Percentiles rank a stretch among this genome's conserved stretches.
Conservation (phyloP, 2,797 vertebrate species). For the Brachymystax lenok region DNA sequence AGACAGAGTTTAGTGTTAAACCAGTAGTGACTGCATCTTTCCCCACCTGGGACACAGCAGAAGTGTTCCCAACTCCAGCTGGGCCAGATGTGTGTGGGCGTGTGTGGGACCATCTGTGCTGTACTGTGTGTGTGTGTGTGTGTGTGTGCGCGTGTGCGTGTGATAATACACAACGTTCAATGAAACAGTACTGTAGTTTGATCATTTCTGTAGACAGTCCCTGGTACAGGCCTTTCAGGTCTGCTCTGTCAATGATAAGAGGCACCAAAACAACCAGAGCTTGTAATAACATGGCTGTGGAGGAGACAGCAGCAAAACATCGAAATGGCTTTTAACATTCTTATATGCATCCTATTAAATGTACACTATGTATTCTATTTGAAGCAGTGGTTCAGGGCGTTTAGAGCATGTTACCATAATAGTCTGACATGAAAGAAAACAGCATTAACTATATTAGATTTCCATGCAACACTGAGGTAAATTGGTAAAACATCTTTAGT, state of each 20-base stretch:
- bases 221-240: neutral
- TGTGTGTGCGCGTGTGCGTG: neutral
- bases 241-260: neutral
- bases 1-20: slow-evolving; percentile 60
- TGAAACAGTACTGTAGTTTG: neutral
- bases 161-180: neutral
- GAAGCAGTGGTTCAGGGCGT: neutral
- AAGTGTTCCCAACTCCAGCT: slow-evolving; percentile 72
- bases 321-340: neutral
- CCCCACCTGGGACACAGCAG: slow-evolving; percentile 68
- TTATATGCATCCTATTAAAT: neutral
- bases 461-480: neutral
- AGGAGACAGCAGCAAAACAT: neutral
- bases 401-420: neutral
- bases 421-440: neutral
- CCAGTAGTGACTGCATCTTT: slow-evolving; percentile 43
- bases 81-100: slow-evolving; percentile 72
- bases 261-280: neutral
- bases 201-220: neutral
- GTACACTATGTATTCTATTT: neutral
- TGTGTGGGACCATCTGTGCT: slow-evolving; percentile 64
- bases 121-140: slow-evolving; percentile 22
- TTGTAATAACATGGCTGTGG: neutral
- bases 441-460: neutral
- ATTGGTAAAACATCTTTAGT: too few species aligned